These are phyloP conservation scores for Neodiprion pinetum DNA, from an alignment of 1,140 invertebrate species.

Conservation along the genomic window DNA sequence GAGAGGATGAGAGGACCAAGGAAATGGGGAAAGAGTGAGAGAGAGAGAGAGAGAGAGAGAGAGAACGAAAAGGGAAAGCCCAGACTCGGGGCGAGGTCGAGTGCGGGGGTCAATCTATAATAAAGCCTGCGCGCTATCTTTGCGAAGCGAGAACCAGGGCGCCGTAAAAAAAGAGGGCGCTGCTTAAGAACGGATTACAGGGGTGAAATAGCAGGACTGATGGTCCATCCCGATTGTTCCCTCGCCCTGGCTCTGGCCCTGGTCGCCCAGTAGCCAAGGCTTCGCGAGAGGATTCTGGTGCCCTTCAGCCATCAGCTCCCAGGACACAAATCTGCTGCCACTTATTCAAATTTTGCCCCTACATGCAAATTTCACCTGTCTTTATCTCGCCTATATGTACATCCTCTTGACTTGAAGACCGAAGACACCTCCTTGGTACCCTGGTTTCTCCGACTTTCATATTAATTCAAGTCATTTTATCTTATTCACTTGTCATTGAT, in stretches of 20 bases:
- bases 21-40: slow-evolving; percentile 28
- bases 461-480: too few species aligned
- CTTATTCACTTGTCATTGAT: too few species aligned
- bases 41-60: slow-evolving; percentile 30
- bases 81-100: slow-evolving; percentile 43
- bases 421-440: too few species aligned
- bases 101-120: slow-evolving; percentile 60
- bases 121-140: slow-evolving; percentile 57
- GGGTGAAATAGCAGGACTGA: slow-evolving; percentile 55
- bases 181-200: slow-evolving; percentile 61
- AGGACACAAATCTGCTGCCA: background rate
- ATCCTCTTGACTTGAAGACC: too few species aligned
- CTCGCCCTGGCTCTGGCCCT: too few species aligned
- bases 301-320: background rate
- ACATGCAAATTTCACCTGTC: too few species aligned
- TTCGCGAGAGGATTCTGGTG: background rate
- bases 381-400: too few species aligned
- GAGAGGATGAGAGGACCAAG: slow-evolving; percentile 28
- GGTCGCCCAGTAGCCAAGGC: too few species aligned
- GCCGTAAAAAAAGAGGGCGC: slow-evolving; percentile 55
- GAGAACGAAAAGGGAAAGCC: slow-evolving; percentile 18
- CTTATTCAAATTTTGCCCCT: background rate
- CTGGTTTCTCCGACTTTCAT: too few species aligned
- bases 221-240: slow-evolving; percentile 32
- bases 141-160: slow-evolving; percentile 48